Evolutionary conservation across 2,113 vertebrate genomes (phyloP), one percentile per base, ranked within the genome.

Genomic region (Siniperca chuatsi): DNA sequence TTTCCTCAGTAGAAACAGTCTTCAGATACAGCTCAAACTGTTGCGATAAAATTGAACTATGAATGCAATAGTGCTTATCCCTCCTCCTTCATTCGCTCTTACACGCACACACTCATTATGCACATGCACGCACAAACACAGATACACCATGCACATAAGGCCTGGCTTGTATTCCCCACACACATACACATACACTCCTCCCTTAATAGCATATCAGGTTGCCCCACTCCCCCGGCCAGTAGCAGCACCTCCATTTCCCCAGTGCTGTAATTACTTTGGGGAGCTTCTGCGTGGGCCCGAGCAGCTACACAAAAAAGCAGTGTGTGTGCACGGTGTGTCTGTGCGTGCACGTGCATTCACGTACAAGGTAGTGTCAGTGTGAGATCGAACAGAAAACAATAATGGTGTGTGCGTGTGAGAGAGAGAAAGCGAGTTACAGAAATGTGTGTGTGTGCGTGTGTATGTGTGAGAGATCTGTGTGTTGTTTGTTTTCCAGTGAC

Each of bases 191-290:
- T 8, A 29, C 29, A 75, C 82, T 61, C 80, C 82, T 75, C 69
- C 85, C 91, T 91, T 96, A 96, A 96, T 95, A 93, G 93, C 92
- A 92, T 96, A 95, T 96, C 95, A 84, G 94, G 95, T 96, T 95
- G 83, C 93, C 87, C 86, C 79, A 88, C 93, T 90, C 89, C 89
- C 89, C 90, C 79, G n/a, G 89, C 86, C 84, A 89, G 86, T 74
- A 16, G 89, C 87, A 79, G 90, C 90, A 91, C 93, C 90, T 94
- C 92, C 91, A 92, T 93, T 93, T 93, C 91, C 92, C 90, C 90
- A 84, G 89, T 60, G 84, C 89, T 92, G 91, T 95, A 95, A 96
- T 96, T 96, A 93, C 95, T 95, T 95, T 94, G 95, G 94, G 94
- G 93, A 95, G 91, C 87, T 92, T 91, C 92, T 64, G 76, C 81